These are phyloP conservation scores for Thermophis baileyi DNA, from an alignment of 2,113 vertebrate species.

Conservation along the genomic window DNA sequence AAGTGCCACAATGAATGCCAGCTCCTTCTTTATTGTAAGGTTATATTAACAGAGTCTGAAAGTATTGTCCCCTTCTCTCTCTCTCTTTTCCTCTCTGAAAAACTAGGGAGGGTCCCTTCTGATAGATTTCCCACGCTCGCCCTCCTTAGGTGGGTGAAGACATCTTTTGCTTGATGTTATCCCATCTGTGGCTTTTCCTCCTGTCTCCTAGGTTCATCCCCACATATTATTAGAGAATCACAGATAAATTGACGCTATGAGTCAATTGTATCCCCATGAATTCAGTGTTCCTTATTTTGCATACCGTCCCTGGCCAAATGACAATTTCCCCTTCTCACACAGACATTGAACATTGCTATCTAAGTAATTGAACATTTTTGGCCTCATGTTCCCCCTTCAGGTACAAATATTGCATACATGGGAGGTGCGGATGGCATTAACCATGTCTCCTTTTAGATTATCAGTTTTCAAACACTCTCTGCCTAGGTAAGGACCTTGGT, in stretches of 20 bases:
- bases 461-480: neutral
- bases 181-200: neutral
- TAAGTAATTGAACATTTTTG: neutral
- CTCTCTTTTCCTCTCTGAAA: neutral
- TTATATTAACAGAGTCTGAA: neutral
- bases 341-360: neutral
- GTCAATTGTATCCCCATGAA: neutral
- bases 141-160: neutral
- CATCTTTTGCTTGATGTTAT: neutral
- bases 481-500: neutral
- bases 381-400: neutral
- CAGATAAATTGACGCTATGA: neutral
- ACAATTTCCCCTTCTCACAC: neutral
- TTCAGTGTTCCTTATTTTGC: neutral
- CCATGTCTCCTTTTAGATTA: neutral
- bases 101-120: neutral
- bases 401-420: neutral
- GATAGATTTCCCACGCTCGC: neutral
- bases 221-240: neutral
- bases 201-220: neutral
- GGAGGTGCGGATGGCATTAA: neutral
- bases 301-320: neutral
- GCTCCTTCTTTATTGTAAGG: neutral
- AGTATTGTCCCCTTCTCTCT: neutral
- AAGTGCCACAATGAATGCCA: neutral